Evolutionary conservation across 2,113 vertebrate species (phyloP).

Genomic region (Sakesphorus luctuosus): DNA sequence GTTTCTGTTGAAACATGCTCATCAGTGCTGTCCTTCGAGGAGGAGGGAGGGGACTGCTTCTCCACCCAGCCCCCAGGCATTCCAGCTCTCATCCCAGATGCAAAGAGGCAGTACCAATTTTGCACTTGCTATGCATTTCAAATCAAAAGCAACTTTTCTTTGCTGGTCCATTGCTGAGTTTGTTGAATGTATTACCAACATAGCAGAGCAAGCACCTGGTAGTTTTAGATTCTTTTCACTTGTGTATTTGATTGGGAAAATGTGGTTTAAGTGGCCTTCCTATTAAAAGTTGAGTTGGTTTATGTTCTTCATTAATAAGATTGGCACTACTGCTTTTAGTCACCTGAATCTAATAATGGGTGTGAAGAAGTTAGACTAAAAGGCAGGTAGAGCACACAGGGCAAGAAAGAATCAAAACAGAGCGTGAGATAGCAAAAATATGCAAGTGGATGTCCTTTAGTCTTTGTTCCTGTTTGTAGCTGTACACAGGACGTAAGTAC

Average conservation of each 20-base stretch:
- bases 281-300: background rate
- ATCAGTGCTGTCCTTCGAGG: background rate
- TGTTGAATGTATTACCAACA: background rate
- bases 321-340: background rate
- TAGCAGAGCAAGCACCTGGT: background rate
- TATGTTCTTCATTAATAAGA: background rate
- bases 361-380: background rate
- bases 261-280: background rate
- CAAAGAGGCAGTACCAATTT: background rate
- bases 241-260: background rate
- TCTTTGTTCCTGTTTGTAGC: background rate
- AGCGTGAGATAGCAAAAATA: background rate
- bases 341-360: background rate
- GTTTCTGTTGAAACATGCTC: background rate
- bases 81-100: background rate
- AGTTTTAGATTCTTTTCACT: background rate
- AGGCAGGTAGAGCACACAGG: background rate
- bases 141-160: background rate
- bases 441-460: background rate
- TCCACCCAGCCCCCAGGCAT: background rate
- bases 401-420: background rate
- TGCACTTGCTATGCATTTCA: background rate
- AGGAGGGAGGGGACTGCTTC: background rate
- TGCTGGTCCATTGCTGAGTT: background rate
- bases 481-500: background rate